phyloP scores from a whole-genome alignment of 2,797 vertebrate species.

The Rallus crepitans region DNA sequence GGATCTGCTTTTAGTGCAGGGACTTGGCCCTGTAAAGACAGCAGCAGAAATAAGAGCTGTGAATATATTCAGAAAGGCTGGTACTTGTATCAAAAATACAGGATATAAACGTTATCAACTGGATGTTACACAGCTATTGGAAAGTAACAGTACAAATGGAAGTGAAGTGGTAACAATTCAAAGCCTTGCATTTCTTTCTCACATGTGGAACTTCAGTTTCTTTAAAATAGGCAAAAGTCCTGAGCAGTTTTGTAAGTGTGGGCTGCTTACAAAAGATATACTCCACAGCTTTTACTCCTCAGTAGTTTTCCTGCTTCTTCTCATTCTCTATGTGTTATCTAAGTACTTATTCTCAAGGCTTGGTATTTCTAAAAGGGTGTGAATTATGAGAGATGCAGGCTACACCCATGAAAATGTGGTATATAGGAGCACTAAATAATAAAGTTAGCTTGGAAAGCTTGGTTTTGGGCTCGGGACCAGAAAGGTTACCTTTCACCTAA shows the following conservation, averaged over 20 bases:
- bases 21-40: background rate
- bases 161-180: background rate
- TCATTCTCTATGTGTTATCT: background rate
- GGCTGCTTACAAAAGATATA: background rate
- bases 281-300: background rate
- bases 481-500: background rate
- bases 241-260: background rate
- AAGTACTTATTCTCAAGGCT: background rate
- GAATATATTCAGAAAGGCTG: background rate
- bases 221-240: background rate
- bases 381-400: background rate
- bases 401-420: background rate
- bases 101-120: fast-evolving
- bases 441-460: background rate
- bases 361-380: background rate
- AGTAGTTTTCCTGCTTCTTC: background rate
- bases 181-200: background rate
- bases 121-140: background rate
- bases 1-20: background rate
- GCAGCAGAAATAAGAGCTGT: background rate
- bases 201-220: background rate
- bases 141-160: background rate
- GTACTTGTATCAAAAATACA: background rate
- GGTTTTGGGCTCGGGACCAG: background rate
- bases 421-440: background rate